Evolutionary conservation across 2,113 vertebrate species (phyloP), one percentile per base, ranked within the genome.

Genomic region (Regulus satrapa): DNA sequence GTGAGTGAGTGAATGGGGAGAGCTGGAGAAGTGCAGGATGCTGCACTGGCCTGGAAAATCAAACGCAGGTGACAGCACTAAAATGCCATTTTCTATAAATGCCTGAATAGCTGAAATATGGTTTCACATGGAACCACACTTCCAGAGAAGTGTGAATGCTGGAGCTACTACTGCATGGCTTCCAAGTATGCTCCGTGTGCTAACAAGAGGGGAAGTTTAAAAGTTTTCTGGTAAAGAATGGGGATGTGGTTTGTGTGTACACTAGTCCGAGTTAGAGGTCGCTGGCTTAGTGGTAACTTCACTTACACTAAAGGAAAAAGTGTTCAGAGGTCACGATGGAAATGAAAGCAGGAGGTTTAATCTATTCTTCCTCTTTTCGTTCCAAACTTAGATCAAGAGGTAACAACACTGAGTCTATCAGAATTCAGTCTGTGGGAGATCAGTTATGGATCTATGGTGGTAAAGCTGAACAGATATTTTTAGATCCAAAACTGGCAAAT

Each of bases 401-500:
- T 49, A 68, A 75, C 62, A 88, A 79, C 62, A 18, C 52, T 2
- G 28, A 38, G 59, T 24, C 66, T n/a, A 11, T 41, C 38, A 34
- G 56, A 75, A 92, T 21, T 69, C 36, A 51, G 10, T 43, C 36
- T 51, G 32, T 13, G 46, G 36, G 40, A 76, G 12, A 29, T 55
- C 11, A 21, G 24, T 40, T 46, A 54, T 5, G 14, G 81, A 85
- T 10, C 9, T 69, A 17, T 36, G 0, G 0, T 25, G 51, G 29
- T 54, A 32, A 49, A 66, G 89, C 14, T 11, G 2, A 45, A 49
- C 28, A 51, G 26, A 14, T 5, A 1, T 14, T 45, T 80, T 66
- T 28, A 81, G 69, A 81, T 36, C 7, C 38, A 41, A 32, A 80
- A 62, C 5, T 18, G 32, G 40, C 49, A 68, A 84, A 84, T 45